Evolutionary conservation across 2,888 invertebrate genomes (phyloP), one percentile per base, ranked within the genome.

Genomic region (Odontocolon sp.): DNA sequence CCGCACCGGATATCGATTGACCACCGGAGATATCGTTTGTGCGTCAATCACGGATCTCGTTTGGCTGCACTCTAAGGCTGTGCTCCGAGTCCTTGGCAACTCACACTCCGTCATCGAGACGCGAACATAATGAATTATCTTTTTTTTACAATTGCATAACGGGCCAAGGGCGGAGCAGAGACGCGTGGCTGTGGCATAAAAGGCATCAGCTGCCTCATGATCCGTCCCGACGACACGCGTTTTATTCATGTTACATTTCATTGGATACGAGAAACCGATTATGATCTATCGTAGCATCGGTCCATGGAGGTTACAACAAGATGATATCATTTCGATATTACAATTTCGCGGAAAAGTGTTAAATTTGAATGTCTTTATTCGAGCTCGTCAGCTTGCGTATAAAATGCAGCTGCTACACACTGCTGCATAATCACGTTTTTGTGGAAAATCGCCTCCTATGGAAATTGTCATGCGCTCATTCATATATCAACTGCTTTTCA

Each of bases 1-100:
- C 38, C 16, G 50, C 68, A 82, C 80, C 81, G 81, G 80, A 83
- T 82, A 82, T 83, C 80, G 82, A 82, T 83, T 84, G 82, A 82
- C 81, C 81, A 78, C 75, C 80, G 57, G 42, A 83, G 80, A 84
- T 83, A 81, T 80, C 79, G 80, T 81, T 81, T 81, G 71, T 80
- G 74, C 73, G 81, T 82, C 83, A 80, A 80, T 83, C 80, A 81
- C 9, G 64, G 74, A 68, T 83, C 82, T 67, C 61, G 63, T 83
- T 82, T 78, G 81, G 63, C 68, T 40, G 40, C 66, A 42, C 38
- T 70, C 66, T 52, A 4, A 52, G 52, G 14, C 33, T 6, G n/a
- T n/a, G n/a, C n/a, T n/a, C n/a, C n/a, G n/a, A n/a, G n/a, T n/a
- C n/a, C n/a, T n/a, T n/a, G n/a, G n/a, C n/a, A n/a, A n/a, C n/a